Evolutionary conservation across 2,888 invertebrate species (phyloP).

Genomic region (Hylaea fasciaria): DNA sequence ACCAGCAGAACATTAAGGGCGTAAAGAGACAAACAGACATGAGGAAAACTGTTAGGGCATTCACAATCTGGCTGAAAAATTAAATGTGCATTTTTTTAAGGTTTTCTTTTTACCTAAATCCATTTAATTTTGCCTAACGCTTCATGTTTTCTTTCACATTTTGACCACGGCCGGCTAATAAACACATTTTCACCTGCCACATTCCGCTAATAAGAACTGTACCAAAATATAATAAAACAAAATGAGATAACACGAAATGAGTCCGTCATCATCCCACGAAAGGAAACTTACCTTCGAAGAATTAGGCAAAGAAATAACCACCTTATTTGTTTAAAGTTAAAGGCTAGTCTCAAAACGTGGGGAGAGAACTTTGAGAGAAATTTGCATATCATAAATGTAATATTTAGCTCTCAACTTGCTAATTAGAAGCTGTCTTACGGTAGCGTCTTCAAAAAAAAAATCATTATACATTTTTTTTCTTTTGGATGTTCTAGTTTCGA

Average conservation of each 20-base stretch:
- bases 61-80: no score
- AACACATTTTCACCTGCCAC: constrained; percentile 31
- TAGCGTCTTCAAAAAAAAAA: constrained; percentile 59
- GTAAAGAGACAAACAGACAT: no score
- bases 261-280: constrained; percentile 58
- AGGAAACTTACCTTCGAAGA: constrained; percentile 52
- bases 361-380: constrained; percentile 60
- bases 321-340: constrained; percentile 53
- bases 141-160: no score
- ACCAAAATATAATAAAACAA: constrained; percentile 56
- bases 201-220: constrained; percentile 42
- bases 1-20: no score
- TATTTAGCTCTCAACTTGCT: constrained; percentile 83
- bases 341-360: constrained; percentile 57
- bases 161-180: no score
- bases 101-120: no score
- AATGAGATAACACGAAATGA: constrained; percentile 61
- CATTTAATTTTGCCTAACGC: no score
- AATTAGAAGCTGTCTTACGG: constrained; percentile 78
- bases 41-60: no score
- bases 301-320: constrained; percentile 42
- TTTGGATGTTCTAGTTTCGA: no score
- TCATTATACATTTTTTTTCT: background rate
- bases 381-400: constrained; percentile 84
- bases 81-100: no score